phyloP scores from a whole-genome alignment of 2,888 invertebrate species.

The Hoplodrina blanda region DNA sequence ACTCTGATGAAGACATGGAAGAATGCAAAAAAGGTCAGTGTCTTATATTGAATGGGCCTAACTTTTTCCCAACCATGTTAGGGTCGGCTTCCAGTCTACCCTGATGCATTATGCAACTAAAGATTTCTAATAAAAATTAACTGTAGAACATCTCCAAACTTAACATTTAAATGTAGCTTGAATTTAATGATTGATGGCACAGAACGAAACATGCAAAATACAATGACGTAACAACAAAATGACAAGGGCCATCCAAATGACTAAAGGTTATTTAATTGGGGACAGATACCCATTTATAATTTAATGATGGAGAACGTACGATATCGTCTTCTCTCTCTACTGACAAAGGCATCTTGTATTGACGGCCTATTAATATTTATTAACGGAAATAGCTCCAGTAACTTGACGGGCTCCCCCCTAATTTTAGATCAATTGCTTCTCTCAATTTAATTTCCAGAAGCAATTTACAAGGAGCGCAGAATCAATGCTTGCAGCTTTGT shows the following conservation, averaged over 20 bases:
- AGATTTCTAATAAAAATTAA: background rate
- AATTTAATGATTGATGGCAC: conserved; percentile 17
- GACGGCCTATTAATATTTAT: conserved; percentile 81
- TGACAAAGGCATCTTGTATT: conserved; percentile 74
- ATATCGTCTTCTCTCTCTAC: conserved; percentile 48
- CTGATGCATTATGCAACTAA: background rate
- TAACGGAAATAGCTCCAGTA: conserved; percentile 73
- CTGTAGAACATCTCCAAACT: background rate
- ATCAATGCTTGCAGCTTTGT: conserved; percentile 60
- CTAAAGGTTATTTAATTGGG: conserved; percentile 38
- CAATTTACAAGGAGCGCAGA: conserved; percentile 61
- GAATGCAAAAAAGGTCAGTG: conserved; percentile 92
- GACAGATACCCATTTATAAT: conserved; percentile 45
- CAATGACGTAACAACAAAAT: conserved; percentile 21
- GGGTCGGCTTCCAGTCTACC: no score
- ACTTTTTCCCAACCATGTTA: no score
- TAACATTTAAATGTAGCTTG: background rate
- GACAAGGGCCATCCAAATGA: conserved; percentile 18
- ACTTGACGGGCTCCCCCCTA: conserved; percentile 70
- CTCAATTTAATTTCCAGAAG: conserved; percentile 64
- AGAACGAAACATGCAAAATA: background rate
- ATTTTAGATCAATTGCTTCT: conserved; percentile 75
- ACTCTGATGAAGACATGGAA: conserved; percentile 94
- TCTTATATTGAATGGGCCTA: background rate
- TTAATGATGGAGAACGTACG: conserved; percentile 36